These are phyloP conservation scores for Nasonia vitripennis DNA, from an alignment of 1,140 invertebrate species.

Conservation along the genomic window DNA sequence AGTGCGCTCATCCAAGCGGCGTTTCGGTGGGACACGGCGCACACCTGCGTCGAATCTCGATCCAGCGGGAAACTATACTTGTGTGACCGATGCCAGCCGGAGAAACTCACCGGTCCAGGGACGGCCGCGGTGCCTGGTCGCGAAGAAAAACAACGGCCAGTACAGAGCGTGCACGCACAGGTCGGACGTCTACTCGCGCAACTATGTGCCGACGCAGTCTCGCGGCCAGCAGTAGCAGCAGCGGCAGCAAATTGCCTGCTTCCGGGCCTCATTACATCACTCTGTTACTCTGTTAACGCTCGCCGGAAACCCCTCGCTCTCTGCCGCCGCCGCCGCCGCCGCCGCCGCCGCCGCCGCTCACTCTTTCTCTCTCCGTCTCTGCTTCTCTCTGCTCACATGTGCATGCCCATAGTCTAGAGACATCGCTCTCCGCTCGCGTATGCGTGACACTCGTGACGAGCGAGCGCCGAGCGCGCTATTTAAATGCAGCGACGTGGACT, in stretches of 20 bases:
- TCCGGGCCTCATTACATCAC: conserved; percentile 77
- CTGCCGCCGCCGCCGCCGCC: conserved; percentile 1
- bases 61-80: no score
- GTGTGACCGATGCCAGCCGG: no score
- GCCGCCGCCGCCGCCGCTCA: conserved; percentile 20
- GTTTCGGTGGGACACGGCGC: no score
- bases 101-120: no score
- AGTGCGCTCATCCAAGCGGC: neutral
- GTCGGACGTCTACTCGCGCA: conserved; percentile 68
- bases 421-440: no score
- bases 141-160: neutral
- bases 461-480: neutral
- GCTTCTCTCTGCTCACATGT: neutral
- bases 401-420: neutral
- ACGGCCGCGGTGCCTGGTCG: no score
- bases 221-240: conserved; percentile 51
- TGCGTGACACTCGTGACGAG: neutral
- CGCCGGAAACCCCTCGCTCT: conserved; percentile 69
- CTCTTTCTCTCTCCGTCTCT: conserved; percentile 39
- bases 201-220: conserved; percentile 62
- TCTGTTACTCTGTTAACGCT: conserved; percentile 77
- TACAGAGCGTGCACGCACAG: conserved; percentile 50
- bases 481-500: conserved; percentile 24
- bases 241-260: conserved; percentile 74
- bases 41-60: no score